Evolutionary conservation across 2,797 vertebrate species (phyloP), one percentile per base, ranked within the genome.

Genomic region (Phylloscopus collybita): DNA sequence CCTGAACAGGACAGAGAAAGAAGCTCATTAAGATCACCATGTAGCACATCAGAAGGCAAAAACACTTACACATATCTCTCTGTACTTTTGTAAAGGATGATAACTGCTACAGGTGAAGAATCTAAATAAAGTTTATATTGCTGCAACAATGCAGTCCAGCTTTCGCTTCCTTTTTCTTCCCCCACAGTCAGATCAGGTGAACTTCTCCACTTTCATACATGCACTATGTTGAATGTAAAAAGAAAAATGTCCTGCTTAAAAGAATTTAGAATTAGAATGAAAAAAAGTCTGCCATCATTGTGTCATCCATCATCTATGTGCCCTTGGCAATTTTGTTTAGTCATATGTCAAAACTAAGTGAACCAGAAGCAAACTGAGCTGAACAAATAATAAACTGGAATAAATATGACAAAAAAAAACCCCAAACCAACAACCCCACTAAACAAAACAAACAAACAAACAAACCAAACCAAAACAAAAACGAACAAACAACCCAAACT

Each of bases 291-390:
- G 25, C 62, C 69, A 90, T 95, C 56, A 90, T 70, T 67, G 83
- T 80, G 60, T 85, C 76, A 95, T 95, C 53, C 36, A 74, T 96
- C 79, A 93, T 69, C 38, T 76, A 56, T 57, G 25, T 67, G 78
- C 69, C 85, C 75, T 90, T 91, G 84, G 64, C 65, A 94, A 66
- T 92, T 95, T 78, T 86, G 32, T 94, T 95, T 89, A 66, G 69
- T 95, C 76, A 56, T 95, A 96, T 81, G 72, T 96, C 89, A 97
- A 88, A 80, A 91, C 50, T 78, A 93, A 94, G 64, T 80, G 80
- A 95, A 97, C 80, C 49, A 97, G 71, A 96, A 96, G 51, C 42
- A 88, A 79, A 78, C 54, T 70, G 47, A 95, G 66, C 38, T 80
- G 81, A 89, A 88, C 7, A 4, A 91, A 84, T 88, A 94, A 88